Evolutionary conservation across 2,888 invertebrate genomes (phyloP).

Genomic region (Eubasilissa splendida): DNA sequence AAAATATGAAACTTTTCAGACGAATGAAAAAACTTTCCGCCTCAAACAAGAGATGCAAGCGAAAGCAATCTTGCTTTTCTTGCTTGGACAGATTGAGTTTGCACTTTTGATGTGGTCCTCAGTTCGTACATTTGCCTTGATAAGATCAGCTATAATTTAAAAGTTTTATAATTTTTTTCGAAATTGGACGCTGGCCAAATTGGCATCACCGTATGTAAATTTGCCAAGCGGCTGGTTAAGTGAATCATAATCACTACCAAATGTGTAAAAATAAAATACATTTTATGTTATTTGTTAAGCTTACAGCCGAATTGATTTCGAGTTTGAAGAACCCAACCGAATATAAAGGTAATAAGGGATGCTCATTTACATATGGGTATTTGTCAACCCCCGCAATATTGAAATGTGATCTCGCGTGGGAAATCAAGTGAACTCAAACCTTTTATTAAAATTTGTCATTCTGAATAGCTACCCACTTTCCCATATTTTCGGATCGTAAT

Average conservation of each 20-base stretch:
- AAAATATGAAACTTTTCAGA: constrained; percentile 54
- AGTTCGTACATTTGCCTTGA: constrained; percentile 29
- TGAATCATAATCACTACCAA: constrained; percentile 28
- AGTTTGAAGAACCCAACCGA: too few species aligned
- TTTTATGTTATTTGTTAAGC: too few species aligned
- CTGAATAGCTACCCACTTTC: neutral
- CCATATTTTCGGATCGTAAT: too few species aligned
- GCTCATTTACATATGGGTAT: neutral
- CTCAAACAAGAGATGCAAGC: constrained; percentile 34
- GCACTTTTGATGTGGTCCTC: constrained; percentile 21
- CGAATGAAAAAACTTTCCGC: constrained; percentile 52
- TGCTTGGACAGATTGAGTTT: constrained; percentile 24
- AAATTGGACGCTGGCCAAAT: constrained; percentile 50
- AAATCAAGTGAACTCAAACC: constrained; percentile 30
- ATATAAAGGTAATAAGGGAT: too few species aligned
- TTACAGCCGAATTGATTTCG: too few species aligned
- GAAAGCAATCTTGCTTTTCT: constrained; percentile 13
- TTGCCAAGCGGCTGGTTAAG: constrained; percentile 38
- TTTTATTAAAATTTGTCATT: constrained; percentile 23
- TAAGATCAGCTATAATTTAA: constrained; percentile 18
- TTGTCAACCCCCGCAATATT: constrained; percentile 6
- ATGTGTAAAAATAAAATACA: neutral
- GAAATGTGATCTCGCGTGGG: constrained; percentile 25
- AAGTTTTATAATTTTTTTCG: constrained; percentile 24
- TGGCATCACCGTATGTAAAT: constrained; percentile 48